Evolutionary conservation across 2,113 vertebrate species (phyloP).

Genomic region (Sigmodon hispidus): DNA sequence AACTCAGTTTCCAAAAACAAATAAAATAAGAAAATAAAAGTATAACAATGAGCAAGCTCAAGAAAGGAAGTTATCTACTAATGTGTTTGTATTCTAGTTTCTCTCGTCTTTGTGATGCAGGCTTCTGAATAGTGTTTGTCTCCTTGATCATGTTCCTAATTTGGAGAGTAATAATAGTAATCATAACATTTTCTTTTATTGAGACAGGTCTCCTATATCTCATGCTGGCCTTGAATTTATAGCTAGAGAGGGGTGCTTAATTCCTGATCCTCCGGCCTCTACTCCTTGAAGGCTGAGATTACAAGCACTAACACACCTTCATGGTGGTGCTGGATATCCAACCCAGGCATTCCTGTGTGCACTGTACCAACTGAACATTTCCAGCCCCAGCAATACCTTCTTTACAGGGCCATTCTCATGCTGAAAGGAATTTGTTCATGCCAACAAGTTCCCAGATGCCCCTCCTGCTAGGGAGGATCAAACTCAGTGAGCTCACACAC

Average conservation of each 20-base stretch:
- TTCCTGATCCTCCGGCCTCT: background rate
- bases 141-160: conserved; percentile 9
- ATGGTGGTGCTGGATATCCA: background rate
- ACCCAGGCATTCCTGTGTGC: background rate
- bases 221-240: background rate
- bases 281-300: background rate
- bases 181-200: background rate
- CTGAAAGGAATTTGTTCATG: background rate
- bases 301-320: no score
- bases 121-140: background rate
- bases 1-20: background rate
- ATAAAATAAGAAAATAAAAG: background rate
- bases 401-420: background rate
- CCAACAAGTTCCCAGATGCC: background rate
- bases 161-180: background rate
- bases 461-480: background rate
- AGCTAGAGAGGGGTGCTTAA: background rate
- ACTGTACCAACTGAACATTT: background rate
- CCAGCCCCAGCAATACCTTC: background rate
- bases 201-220: background rate
- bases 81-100: background rate
- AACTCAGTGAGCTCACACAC: accelerated
- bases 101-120: background rate
- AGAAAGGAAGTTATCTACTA: background rate
- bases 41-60: background rate